Conservation (phyloP, 2,888 invertebrate genomes). For the Pollenia amentaria region DNA sequence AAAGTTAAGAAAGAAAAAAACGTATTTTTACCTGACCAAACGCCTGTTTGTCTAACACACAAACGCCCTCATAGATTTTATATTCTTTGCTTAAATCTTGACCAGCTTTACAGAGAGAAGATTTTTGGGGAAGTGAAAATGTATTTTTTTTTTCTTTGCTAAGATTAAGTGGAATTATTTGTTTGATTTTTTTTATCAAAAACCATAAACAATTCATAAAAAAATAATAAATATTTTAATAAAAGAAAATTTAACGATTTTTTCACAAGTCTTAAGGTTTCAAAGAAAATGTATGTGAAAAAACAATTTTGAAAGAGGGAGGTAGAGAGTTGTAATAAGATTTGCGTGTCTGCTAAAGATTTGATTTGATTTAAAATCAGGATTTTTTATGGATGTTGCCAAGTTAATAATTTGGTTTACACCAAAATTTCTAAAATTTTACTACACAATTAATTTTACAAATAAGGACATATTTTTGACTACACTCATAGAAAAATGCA, state of each 20-base stretch:
- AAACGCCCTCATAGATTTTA: conserved; percentile 70
- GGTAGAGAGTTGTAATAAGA: background rate
- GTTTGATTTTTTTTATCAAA: conserved; percentile 53
- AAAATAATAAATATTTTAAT: conserved; percentile 63
- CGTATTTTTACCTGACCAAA: conserved; percentile 46
- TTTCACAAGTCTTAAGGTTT: conserved; percentile 40
- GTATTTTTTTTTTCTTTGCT: conserved; percentile 22
- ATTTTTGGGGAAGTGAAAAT: conserved; percentile 62
- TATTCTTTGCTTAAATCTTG: conserved; percentile 12
- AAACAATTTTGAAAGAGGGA: background rate
- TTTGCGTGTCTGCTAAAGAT: conserved; percentile 63
- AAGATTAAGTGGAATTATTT: conserved; percentile 59
- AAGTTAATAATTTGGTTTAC: conserved; percentile 26
- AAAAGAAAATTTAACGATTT: conserved; percentile 59
- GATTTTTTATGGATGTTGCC: conserved; percentile 44
- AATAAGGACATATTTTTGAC: background rate
- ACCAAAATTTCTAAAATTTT: background rate
- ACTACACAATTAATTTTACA: background rate
- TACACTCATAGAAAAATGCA: no score
- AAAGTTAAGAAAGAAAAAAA: conserved; percentile 39
- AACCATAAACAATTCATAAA: conserved; percentile 72
- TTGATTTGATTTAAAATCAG: conserved; percentile 53
- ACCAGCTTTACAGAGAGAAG: background rate
- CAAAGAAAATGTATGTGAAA: conserved; percentile 17
- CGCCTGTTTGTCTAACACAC: conserved; percentile 73